phyloP scores from a whole-genome alignment of 2,797 vertebrate genomes.

The Etheostoma nigrum region DNA sequence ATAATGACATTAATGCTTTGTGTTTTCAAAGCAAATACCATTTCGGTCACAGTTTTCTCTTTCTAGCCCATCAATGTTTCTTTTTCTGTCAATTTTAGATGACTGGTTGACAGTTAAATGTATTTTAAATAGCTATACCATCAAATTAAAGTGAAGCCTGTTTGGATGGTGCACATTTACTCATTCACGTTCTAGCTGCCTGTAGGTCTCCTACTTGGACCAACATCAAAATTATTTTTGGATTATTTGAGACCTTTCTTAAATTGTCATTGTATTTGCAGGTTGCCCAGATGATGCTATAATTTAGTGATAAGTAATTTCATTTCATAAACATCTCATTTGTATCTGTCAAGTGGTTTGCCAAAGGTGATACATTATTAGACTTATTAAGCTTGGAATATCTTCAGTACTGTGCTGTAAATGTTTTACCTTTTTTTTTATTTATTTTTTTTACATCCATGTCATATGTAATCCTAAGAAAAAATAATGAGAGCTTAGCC shows the following conservation, averaged over 20 bases:
- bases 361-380: background rate
- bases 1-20: too few relatives aligned
- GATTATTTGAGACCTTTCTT: background rate
- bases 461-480: slow-evolving; percentile 37
- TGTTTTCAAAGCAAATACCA: background rate
- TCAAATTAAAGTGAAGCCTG: background rate
- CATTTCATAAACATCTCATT: background rate
- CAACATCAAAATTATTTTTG: background rate
- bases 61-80: too few relatives aligned
- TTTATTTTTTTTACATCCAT: slow-evolving; percentile 26
- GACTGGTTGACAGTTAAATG: background rate
- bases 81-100: background rate
- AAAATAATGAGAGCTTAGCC: slow-evolving; percentile 7
- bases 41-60: background rate
- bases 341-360: background rate
- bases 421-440: background rate
- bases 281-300: background rate
- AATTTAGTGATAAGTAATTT: slow-evolving; percentile 3
- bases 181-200: background rate
- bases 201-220: background rate
- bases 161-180: background rate
- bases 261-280: background rate
- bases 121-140: slow-evolving; percentile 4
- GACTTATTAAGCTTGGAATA: slow-evolving; percentile 6
- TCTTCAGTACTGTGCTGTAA: background rate